Base-by-base conservation (phyloP, 2,113 vertebrate species). In the Girardinichthys multiradiatus region DNA sequence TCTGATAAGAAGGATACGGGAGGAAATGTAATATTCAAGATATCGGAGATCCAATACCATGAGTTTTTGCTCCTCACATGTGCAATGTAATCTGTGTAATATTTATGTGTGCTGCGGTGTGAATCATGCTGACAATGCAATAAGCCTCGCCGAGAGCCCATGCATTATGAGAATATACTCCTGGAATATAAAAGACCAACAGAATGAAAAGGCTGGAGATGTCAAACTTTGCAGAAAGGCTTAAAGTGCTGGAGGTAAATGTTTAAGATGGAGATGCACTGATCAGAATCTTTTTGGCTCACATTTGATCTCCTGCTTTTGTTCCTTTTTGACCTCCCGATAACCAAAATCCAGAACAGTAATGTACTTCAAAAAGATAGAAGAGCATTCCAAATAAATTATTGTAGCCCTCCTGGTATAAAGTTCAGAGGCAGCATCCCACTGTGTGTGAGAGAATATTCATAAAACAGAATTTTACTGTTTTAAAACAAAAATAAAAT, bases 91-190 rank as follows among this genome's bases (percentile, higher is more conserved):
- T 48, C 30, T 0, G 39, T 33, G 58, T 59, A n/a, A 60, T 37
- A 31, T 74, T 2, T 42, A 14, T 70, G 37, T 68, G 45, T 48
- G 26, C 48, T 24, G 24, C 9, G 48, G 9, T 64, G n/a, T 29
- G 27, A 61, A 71, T 72, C 3, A n/a, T 48, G 70, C 72, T 79
- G 78, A 84, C 54, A 5, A 29, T 31, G 70, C 64, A 64, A 27
- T 1, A 14, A 68, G 64, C 68, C 4, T 39, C 58, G 37, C 67
- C 37, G 26, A 37, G 24, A 1, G 37, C 58, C 37, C 4, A 2
- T 67, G 48, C 17, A 69, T 75, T 54, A 67, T 12, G 63, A 62
- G 45, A 51, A 31, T 31, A 39, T 51, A 48, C 28, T 42, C 42
- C 28, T 59, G 21, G 28, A 66, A 60, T 28, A 48, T 35, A 19